These are phyloP conservation scores for Smutsia temminckii DNA, from an alignment of 2,797 vertebrate genomes.

Conservation along the genomic window DNA sequence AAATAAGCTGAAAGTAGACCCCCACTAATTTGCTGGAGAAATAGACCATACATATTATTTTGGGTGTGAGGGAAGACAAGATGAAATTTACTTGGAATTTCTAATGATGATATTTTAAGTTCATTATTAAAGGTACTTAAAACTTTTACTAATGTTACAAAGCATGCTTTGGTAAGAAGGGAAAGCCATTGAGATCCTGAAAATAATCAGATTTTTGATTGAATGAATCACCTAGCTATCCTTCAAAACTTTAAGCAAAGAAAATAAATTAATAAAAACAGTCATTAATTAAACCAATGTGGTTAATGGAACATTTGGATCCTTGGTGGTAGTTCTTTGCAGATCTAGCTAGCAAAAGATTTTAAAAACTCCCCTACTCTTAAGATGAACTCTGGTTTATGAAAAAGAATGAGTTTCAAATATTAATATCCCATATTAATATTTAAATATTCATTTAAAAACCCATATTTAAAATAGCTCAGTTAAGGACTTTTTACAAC, in stretches of 20 bases:
- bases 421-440: conserved; percentile 70
- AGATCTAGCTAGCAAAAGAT: background rate
- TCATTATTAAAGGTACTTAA: background rate
- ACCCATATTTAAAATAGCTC: conserved; percentile 65
- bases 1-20: background rate
- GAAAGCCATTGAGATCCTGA: background rate
- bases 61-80: background rate
- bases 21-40: background rate
- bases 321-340: background rate
- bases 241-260: background rate
- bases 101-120: background rate
- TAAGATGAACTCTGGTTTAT: conserved; percentile 53
- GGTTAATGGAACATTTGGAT: rapidly evolving
- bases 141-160: background rate
- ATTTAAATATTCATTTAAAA: conserved; percentile 77
- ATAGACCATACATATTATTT: background rate
- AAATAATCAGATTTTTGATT: background rate
- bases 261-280: conserved; percentile 29
- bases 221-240: background rate
- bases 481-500: conserved; percentile 40
- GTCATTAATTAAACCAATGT: background rate
- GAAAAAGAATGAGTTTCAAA: conserved; percentile 69
- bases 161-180: background rate
- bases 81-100: background rate
- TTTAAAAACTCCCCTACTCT: background rate